These are phyloP conservation scores for Chrysemys picta DNA, from an alignment of 2,113 vertebrate genomes.

Conservation along the genomic window DNA sequence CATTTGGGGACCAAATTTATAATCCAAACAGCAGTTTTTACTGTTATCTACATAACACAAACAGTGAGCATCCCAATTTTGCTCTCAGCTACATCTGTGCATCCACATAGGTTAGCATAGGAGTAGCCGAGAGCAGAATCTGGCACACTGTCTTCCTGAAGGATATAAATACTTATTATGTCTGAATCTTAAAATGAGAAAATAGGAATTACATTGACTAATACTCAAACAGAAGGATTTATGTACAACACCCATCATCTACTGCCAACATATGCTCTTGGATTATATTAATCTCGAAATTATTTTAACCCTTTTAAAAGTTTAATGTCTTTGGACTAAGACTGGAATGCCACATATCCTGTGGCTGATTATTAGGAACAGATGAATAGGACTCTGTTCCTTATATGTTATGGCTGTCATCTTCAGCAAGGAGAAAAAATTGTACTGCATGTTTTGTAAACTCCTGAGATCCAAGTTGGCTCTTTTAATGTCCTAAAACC, in stretches of 20 bases:
- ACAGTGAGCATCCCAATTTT: not conserved
- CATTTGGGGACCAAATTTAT: not conserved
- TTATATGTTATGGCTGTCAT: not conserved
- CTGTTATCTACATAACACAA: not conserved
- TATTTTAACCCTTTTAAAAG: not conserved
- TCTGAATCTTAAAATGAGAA: not conserved
- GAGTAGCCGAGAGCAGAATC: not conserved
- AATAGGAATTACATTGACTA: not conserved
- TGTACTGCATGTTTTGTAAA: not conserved
- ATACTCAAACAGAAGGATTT: not conserved
- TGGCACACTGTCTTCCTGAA: accelerated
- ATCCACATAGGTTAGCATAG: accelerated
- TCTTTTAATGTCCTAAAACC: not conserved
- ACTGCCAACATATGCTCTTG: accelerated
- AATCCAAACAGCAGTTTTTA: not conserved
- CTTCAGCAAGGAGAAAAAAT: not conserved
- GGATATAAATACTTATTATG: not conserved
- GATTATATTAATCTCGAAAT: not conserved
- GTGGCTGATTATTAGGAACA: not conserved
- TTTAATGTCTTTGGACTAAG: not conserved
- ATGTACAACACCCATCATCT: not conserved
- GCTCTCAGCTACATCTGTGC: not conserved
- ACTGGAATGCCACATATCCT: not conserved
- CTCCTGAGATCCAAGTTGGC: not conserved
- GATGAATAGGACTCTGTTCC: not conserved